Base-by-base conservation (phyloP, 2,888 invertebrate species). In the Sepiola atlantica region DNA sequence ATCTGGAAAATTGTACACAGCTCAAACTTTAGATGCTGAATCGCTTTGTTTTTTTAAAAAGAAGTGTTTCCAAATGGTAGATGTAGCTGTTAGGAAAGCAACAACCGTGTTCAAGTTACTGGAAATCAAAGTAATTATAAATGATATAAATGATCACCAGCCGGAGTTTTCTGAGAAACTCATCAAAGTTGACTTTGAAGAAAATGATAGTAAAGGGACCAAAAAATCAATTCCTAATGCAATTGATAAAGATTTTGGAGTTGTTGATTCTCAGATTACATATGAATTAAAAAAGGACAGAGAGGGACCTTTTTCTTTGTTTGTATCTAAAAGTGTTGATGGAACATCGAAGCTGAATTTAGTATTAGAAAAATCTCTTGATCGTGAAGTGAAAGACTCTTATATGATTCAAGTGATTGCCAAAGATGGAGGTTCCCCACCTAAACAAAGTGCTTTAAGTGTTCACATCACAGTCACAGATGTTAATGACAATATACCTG, bases 131-230 rank as follows among this genome's bases (percentile, higher is more conserved):
- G 16, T 77, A n/a, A 77, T 77, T 32, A 77, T 77, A 77, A 18
- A 77, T 77, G 77, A 77, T 18, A 77, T 77, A n/a, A 77, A 77
- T 77, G 77, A 77, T 16, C 77, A 77, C n/a, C 77, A 77, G 32
- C 77, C 77, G 0, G 77, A 77, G n/a, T 77, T 77, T 77, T 18
- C 32, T 32, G 77, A 77, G 12, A 77, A 77, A 77, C n/a, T n/a
- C n/a, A 77, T 77, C n/a, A 77, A 77, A n/a, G n/a, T 77, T 77
- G 77, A 77, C n/a, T 77, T 77, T 77, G 77, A 77, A 77, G 77
- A 77, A 77, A 77, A 77, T 77, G 77, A 77, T 77, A 77, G 77
- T 77, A 77, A 77, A n/a, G 77, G 77, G n/a, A 77, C 77, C n/a
- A 77, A 77, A 77, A 77, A n/a, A 77, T 77, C 77, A 77, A 77